Evolutionary conservation across 2,888 invertebrate species (phyloP), one percentile per base, ranked within the genome.

Genomic region (Chaetogeoica ovagalla): DNA sequence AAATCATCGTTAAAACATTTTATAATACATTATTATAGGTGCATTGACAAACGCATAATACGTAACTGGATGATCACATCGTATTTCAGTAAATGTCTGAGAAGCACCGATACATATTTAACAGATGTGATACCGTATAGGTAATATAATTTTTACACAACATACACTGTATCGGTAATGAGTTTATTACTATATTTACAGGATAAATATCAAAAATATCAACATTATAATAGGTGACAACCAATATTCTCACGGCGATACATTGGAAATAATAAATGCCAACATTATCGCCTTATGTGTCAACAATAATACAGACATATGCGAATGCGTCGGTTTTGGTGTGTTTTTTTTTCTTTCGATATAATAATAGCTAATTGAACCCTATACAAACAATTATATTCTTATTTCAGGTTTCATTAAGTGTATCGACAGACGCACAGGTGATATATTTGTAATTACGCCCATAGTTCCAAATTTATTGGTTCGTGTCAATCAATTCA

Each of bases 261-360:
- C 23, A 13, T 69, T 77, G 39, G 73, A 65, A 7, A 21, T 90
- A 83, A 87, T 91, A 84, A 92, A 92, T 86, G 92, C 90, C 76
- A 91, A 90, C 87, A 86, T 92, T 84, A 90, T 92, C 66, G 90
- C 90, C 39, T 87, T 93, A 76, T 92, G 92, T 86, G 87, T 85
- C 30, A 4, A 30, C 2, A 30, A 30, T 30, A 83, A 84, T 48
- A 82, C 84, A 83, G 82, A 83, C 60, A 43, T 76, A 85, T 87
- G 89, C 73, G 86, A 88, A 81, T 92, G 92, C 85, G 87, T 90
- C 83, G 93, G 93, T 83, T 90, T 91, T 84, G 93, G 93, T 93
- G 88, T 88, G 86, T 85, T 30, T 30, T 30, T 30, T 30, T 30
- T 4, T 57, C 82, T 74, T 74, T 30, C n/a, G n/a, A n/a, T 30